Conservation (phyloP, 2,797 vertebrate species). For the Sternarchorhynchus goeldii region DNA sequence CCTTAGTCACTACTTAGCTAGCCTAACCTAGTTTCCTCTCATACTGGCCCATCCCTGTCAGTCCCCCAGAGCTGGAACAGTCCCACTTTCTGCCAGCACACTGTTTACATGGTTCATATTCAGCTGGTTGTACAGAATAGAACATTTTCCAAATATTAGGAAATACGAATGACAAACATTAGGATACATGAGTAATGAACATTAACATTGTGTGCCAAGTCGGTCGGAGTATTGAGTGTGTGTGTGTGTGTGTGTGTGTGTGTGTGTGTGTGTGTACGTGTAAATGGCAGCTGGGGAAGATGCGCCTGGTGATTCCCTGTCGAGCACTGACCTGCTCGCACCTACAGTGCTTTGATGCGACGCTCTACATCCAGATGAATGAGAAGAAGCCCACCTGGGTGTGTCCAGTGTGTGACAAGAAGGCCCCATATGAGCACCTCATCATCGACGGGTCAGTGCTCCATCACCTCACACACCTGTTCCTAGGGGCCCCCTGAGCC, state of each 20-base stretch:
- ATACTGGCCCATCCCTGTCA: not conserved
- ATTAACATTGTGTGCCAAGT: too few species aligned
- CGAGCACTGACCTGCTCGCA: slow-evolving; percentile 94
- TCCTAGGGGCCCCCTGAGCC: not conserved
- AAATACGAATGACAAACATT: not conserved
- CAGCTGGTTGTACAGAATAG: slow-evolving; percentile 2
- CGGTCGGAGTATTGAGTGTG: slow-evolving; percentile 44
- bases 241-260: slow-evolving; percentile 72
- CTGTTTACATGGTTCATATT: slow-evolving; percentile 8
- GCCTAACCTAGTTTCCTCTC: not conserved
- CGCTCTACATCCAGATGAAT: slow-evolving; percentile 98
- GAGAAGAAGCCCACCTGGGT: slow-evolving; percentile 99
- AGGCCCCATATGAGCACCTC: slow-evolving; percentile 95
- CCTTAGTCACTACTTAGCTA: not conserved
- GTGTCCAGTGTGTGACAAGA: slow-evolving; percentile 98
- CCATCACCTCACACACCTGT: not conserved
- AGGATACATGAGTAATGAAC: too few species aligned
- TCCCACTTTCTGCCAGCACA: not conserved
- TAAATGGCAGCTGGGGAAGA: slow-evolving; percentile 87
- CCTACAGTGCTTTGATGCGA: slow-evolving; percentile 97
- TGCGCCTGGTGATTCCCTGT: slow-evolving; percentile 94
- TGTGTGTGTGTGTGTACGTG: slow-evolving; percentile 20
- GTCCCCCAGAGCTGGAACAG: not conserved
- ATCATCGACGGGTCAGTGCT: slow-evolving; percentile 95
- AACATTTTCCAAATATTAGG: not conserved